These are phyloP conservation scores for Labeo rohita DNA, from an alignment of 2,113 vertebrate genomes.

Conservation along the genomic window DNA sequence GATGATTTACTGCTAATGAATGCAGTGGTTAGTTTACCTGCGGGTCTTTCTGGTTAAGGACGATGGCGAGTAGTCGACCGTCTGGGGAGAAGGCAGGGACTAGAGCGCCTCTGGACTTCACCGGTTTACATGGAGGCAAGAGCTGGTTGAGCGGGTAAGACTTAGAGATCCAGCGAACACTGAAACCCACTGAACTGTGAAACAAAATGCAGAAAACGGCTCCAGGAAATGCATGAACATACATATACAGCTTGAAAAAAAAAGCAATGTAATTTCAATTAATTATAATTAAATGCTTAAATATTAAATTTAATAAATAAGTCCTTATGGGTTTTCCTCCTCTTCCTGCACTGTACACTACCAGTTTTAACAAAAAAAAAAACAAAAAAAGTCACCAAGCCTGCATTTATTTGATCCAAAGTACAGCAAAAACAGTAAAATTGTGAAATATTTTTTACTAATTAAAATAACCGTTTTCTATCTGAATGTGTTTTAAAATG, in stretches of 20 bases:
- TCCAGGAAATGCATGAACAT: neutral
- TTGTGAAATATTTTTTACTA: too few species aligned
- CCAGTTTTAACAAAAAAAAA: too few species aligned
- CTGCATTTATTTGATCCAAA: too few species aligned
- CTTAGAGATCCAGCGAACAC: conserved; percentile 81
- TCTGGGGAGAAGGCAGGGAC: conserved; percentile 85
- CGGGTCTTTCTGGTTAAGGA: conserved; percentile 90
- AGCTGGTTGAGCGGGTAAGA: conserved; percentile 76
- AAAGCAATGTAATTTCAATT: neutral
- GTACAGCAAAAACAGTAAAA: too few species aligned
- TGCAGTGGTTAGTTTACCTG: conserved; percentile 72
- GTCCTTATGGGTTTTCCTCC: too few species aligned
- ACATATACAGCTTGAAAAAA: neutral
- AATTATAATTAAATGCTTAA: too few species aligned
- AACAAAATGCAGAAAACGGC: neutral
- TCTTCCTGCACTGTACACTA: too few species aligned
- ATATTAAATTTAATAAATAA: too few species aligned
- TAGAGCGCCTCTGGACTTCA: conserved; percentile 91
- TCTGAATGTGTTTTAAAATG: too few species aligned
- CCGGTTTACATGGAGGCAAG: conserved; percentile 77
- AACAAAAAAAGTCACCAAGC: too few species aligned
- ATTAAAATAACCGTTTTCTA: too few species aligned
- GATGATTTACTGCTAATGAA: neutral
- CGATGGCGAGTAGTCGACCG: conserved; percentile 82
- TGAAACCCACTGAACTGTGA: conserved; percentile 76